Evolutionary conservation across 2,888 invertebrate genomes (phyloP).

Genomic region (Nycteola revayana): DNA sequence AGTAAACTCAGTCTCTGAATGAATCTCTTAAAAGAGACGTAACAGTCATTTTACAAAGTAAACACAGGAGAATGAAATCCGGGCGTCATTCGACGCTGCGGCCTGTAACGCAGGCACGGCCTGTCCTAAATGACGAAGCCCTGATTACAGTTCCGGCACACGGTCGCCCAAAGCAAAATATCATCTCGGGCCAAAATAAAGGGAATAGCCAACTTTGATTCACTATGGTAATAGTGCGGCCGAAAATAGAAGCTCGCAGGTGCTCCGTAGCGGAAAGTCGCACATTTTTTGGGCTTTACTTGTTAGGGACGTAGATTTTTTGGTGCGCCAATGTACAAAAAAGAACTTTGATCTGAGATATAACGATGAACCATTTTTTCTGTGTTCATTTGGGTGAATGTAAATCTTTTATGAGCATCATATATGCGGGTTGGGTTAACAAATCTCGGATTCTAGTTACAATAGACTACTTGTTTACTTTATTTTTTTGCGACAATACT

Average conservation of each 20-base stretch:
- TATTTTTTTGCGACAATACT: too few relatives aligned
- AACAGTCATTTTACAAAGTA: constrained; percentile 16
- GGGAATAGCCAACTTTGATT: constrained; percentile 23
- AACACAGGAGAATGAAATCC: constrained; percentile 5
- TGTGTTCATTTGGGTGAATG: background rate
- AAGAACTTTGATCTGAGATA: too few relatives aligned
- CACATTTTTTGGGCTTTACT: background rate
- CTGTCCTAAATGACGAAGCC: constrained; percentile 26
- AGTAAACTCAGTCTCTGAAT: too few relatives aligned
- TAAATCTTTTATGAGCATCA: background rate
- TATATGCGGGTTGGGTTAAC: too few relatives aligned
- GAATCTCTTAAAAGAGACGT: too few relatives aligned
- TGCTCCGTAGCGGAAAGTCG: background rate
- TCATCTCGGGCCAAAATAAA: constrained; percentile 26
- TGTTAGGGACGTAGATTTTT: too few relatives aligned
- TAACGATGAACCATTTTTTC: too few relatives aligned
- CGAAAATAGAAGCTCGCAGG: constrained; percentile 6
- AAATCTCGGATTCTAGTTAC: too few relatives aligned
- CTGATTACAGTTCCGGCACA: constrained; percentile 35
- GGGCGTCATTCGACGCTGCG: constrained; percentile 15
- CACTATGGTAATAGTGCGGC: constrained; percentile 19
- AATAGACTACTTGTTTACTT: too few relatives aligned
- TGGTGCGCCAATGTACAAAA: too few relatives aligned
- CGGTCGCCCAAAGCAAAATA: constrained; percentile 18
- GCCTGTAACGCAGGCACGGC: constrained; percentile 8